Base-by-base conservation (phyloP, 1,140 invertebrate genomes). In the Dendroctonus valens region DNA sequence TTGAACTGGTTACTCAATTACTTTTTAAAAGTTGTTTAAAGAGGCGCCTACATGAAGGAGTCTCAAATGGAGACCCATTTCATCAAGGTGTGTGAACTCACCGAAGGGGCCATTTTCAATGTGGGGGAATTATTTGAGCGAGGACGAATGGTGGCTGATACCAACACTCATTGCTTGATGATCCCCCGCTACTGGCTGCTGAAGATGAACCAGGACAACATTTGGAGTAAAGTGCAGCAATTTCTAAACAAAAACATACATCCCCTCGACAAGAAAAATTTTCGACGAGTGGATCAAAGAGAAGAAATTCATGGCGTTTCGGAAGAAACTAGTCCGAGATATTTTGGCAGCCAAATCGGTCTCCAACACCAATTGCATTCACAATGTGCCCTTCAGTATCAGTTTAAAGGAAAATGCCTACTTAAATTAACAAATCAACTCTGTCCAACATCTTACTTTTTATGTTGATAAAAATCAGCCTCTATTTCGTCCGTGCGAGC, bases 311-410 rank as follows among this genome's bases (percentile, higher is more conserved):
- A n/a, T n/a, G n/a, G n/a, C n/a, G n/a, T n/a, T n/a, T n/a, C n/a
- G n/a, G n/a, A n/a, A n/a, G n/a, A n/a, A n/a, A n/a, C n/a, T n/a
- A n/a, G n/a, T n/a, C n/a, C n/a, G n/a, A n/a, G n/a, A n/a, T n/a
- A n/a, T n/a, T n/a, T n/a, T n/a, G n/a, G n/a, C n/a, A n/a, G n/a
- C n/a, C n/a, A n/a, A n/a, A n/a, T n/a, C n/a, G n/a, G n/a, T n/a
- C n/a, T n/a, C n/a, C n/a, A n/a, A n/a, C n/a, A n/a, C n/a, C n/a
- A n/a, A n/a, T n/a, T n/a, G n/a, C n/a, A n/a, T n/a, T n/a, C n/a
- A n/a, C n/a, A n/a, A n/a, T n/a, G n/a, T 87, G 5, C 86, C 86
- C 0, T 86, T 86, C 72, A 86, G 83, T 0, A 83, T 86, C 51
- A 79, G 85, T 26, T 82, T 87, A 49, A 69, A 69, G 49, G 72